Evolutionary conservation across 1,140 invertebrate species (phyloP), one percentile per base, ranked within the genome.

Genomic region (Carcinoscorpius rotundicauda): DNA sequence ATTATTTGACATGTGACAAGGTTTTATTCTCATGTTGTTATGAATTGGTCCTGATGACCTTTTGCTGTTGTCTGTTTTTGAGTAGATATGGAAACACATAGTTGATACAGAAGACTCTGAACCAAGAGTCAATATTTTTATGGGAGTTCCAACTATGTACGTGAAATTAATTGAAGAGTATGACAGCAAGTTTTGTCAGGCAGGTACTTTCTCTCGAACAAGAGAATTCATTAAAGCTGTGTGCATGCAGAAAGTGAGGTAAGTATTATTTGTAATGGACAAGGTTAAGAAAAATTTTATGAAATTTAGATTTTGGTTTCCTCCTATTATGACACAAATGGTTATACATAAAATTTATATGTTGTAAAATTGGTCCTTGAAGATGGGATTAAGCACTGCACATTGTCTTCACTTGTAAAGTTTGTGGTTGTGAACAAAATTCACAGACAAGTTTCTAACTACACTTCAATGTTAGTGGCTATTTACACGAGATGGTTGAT

Each of bases 61-160:
- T 29, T 61, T 49, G 56, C 4, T 58, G 49, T 61, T 49, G 3
- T 63, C 0, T 58, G 5, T 11, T 63, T 11, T 2, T 49, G 3
- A 5, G 11, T 61, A 82, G 67, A 86, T 90, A 0, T 94, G 90
- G 91, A 78, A 82, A 10, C 76, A 84, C 60, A 76, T 94, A 5
- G 75, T 91, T 6, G 85, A 83, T 51, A 81, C 86, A 29, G 85
- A 82, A 67, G 77, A 81, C 5, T 79, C 82, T 9, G 79, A 81
- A 52, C 79, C 83, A 56, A 76, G 83, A 10, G 81, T 91, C 9
- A 89, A 85, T 58, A 79, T 93, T 48, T 90, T 90, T 69, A 89
- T 93, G 85, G 92, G 86, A 57, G 91, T 94, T 11, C 92, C 93
- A 3, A 93, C 91, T 3, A 91, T 93, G 71, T 95, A 93, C 76